Percentiles rank a stretch among this genome's conserved stretches.
Conservation (phyloP, 2,797 vertebrate genomes). For the Pyrocephalus nanus region DNA sequence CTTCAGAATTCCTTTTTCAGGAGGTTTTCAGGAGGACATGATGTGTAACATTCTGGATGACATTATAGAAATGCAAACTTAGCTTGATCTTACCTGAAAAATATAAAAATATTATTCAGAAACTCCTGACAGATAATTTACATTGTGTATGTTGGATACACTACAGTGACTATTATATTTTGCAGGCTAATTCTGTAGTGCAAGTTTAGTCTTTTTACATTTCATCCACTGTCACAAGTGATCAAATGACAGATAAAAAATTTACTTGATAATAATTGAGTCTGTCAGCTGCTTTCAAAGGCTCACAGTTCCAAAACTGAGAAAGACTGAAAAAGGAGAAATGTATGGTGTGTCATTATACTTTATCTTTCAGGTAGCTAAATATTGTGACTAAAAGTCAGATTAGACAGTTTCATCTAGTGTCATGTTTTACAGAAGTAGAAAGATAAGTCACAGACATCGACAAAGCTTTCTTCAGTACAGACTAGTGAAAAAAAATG, state of each 20-base stretch:
- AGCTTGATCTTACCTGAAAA: background rate
- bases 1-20: background rate
- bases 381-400: constrained; percentile 63
- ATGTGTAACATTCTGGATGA: background rate
- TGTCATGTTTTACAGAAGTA: background rate
- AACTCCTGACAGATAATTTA: background rate
- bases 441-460: background rate
- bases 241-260: constrained; percentile 49
- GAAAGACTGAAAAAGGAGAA: background rate
- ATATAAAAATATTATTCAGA: background rate
- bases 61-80: background rate
- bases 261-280: constrained; percentile 42
- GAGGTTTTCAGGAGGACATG: background rate
- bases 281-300: constrained; percentile 48
- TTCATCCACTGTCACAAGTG: background rate
- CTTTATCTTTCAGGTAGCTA: constrained; percentile 43
- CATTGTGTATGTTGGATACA: background rate
- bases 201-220: constrained; percentile 2
- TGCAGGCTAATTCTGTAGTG: constrained; percentile 14
- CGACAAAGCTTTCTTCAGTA: constrained; percentile 30
- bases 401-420: constrained; percentile 13
- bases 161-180: background rate
- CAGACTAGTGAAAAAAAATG: constrained; percentile 12
- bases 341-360: background rate
- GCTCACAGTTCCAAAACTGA: constrained; percentile 2